phyloP scores from a whole-genome alignment of 2,797 vertebrate species.

The Margarornis squamiger region DNA sequence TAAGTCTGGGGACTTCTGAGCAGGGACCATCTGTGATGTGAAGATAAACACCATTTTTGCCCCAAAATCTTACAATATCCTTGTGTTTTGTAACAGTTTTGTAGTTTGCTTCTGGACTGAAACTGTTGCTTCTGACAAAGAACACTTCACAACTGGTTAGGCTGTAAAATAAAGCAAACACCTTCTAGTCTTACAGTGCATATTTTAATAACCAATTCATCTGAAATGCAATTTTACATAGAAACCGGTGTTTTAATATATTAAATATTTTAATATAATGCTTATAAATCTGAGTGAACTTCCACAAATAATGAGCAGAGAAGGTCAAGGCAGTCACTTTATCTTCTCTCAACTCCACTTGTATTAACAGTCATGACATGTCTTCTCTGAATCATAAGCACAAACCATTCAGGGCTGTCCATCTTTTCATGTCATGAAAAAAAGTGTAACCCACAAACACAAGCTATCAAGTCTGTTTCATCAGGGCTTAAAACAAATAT shows the following conservation, averaged over 20 bases:
- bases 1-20: not conserved
- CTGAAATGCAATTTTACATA: not conserved
- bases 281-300: not conserved
- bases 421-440: not conserved
- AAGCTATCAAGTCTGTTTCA: not conserved
- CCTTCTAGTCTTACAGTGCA: not conserved
- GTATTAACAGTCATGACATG: not conserved
- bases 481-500: not conserved
- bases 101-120: not conserved
- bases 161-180: not conserved
- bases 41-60: not conserved
- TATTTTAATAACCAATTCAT: not conserved
- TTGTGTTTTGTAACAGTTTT: not conserved
- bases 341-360: not conserved
- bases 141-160: not conserved
- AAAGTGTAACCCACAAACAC: not conserved
- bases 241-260: not conserved
- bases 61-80: not conserved
- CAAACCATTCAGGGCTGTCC: not conserved
- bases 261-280: not conserved
- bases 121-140: slow-evolving; percentile 6
- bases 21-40: not conserved
- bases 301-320: not conserved
- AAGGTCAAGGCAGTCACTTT: not conserved
- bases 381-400: not conserved